Evolutionary conservation across 1,140 invertebrate species (phyloP).

Genomic region (Dendrolimus kikuchii): DNA sequence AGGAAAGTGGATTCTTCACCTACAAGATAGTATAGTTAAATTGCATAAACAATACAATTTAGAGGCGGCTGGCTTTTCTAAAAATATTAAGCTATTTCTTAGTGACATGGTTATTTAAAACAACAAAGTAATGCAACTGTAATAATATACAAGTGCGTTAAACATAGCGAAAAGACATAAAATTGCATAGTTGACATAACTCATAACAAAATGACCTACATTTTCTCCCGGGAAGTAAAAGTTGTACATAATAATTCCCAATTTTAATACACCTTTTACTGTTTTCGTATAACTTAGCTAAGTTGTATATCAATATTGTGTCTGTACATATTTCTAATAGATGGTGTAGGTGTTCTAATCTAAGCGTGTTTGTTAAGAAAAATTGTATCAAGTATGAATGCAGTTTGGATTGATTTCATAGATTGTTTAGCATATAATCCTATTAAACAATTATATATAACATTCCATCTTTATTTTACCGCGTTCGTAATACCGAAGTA

Average conservation of each 20-base stretch:
- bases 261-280: constrained; percentile 15
- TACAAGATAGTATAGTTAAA: too few relatives aligned
- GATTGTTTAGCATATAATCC: too few relatives aligned
- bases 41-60: too few relatives aligned
- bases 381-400: too few relatives aligned
- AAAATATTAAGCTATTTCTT: too few relatives aligned
- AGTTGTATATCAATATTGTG: constrained; percentile 4
- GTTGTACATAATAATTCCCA: constrained; percentile 15
- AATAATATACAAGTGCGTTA: constrained; percentile 1
- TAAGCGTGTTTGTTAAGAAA: neutral
- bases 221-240: constrained; percentile 15
- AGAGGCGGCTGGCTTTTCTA: too few relatives aligned
- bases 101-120: too few relatives aligned
- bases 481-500: too few relatives aligned
- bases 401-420: too few relatives aligned
- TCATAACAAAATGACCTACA: constrained; percentile 12
- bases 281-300: constrained; percentile 6
- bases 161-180: constrained; percentile 4
- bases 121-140: neutral
- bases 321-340: constrained; percentile 10
- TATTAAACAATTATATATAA: too few relatives aligned
- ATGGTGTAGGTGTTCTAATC: constrained; percentile 2
- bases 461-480: too few relatives aligned
- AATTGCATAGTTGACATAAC: constrained; percentile 15
- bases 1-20: too few relatives aligned